Percentiles rank a stretch among this genome's conserved stretches.
Conservation (phyloP, 2,797 vertebrate genomes). For the Pogoniulus pusillus region DNA sequence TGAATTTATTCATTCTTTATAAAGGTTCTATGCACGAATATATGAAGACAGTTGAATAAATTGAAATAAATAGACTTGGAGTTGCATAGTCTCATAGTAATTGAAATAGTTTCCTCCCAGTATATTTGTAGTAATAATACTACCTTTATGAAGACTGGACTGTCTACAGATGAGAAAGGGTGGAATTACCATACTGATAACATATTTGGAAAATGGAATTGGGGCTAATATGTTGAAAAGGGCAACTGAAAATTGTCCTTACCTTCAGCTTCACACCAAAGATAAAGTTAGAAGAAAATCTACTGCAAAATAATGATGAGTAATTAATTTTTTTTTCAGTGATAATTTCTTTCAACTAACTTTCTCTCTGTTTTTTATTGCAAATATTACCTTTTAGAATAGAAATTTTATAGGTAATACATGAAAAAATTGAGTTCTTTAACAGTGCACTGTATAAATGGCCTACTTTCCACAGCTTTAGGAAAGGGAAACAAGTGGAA, state of each 20-base stretch:
- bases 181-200: slow-evolving; percentile 85
- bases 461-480: neutral
- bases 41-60: slow-evolving; percentile 84
- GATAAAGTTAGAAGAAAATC: slow-evolving; percentile 21
- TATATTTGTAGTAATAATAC: slow-evolving; percentile 81
- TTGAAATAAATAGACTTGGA: slow-evolving; percentile 86
- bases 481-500: neutral
- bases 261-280: slow-evolving; percentile 57
- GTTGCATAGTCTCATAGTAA: slow-evolving; percentile 80
- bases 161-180: slow-evolving; percentile 74
- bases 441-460: neutral
- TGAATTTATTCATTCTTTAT: slow-evolving; percentile 85
- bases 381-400: neutral
- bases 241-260: slow-evolving; percentile 75
- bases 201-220: slow-evolving; percentile 78
- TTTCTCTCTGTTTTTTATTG: neutral
- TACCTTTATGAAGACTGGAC: slow-evolving; percentile 75
- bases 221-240: slow-evolving; percentile 77
- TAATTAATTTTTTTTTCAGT: slow-evolving; percentile 45
- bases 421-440: neutral
- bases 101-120: slow-evolving; percentile 80
- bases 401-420: neutral
- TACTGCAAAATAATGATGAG: slow-evolving; percentile 16
- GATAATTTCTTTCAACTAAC: slow-evolving; percentile 3
- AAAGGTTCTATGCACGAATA: slow-evolving; percentile 76